Conservation (phyloP, 1,140 invertebrate genomes). For the Alviniconcha marisindica region DNA sequence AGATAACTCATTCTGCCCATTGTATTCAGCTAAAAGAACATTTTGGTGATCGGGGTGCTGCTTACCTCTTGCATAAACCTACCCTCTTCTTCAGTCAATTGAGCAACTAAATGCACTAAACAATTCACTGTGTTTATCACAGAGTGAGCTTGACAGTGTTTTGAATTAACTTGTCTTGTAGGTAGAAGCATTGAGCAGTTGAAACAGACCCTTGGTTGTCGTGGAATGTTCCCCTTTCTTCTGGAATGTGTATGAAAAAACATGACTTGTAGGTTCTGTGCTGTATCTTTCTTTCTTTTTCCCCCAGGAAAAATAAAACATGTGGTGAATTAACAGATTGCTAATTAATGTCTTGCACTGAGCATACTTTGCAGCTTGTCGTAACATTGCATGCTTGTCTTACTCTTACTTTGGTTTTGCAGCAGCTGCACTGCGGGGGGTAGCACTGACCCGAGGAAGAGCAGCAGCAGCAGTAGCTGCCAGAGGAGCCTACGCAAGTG, state of each 20-base stretch:
- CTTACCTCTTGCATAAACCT: slow-evolving; percentile 25
- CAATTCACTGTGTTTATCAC: slow-evolving; percentile 7
- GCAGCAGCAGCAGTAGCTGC: slow-evolving; percentile 83
- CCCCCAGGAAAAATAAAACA: no score
- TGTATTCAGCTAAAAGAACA: neutral
- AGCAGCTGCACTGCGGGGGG: slow-evolving; percentile 83
- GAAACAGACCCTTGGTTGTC: slow-evolving; percentile 1
- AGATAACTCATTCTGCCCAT: neutral
- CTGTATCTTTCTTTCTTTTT: neutral
- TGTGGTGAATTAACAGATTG: no score
- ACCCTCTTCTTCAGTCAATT: neutral
- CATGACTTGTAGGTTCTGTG: slow-evolving; percentile 1
- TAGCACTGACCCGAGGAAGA: slow-evolving; percentile 84
- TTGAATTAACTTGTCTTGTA: slow-evolving; percentile 29
- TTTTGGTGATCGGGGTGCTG: slow-evolving; percentile 1
- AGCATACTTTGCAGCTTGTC: no score
- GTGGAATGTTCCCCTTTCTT: slow-evolving; percentile 36
- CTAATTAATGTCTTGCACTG: no score
- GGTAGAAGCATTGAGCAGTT: slow-evolving; percentile 34
- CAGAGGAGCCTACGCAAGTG: slow-evolving; percentile 77
- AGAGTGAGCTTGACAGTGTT: slow-evolving; percentile 35
- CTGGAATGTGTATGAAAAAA: slow-evolving; percentile 32
- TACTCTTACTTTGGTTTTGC: slow-evolving; percentile 73
- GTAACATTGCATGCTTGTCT: neutral
- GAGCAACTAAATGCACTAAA: slow-evolving; percentile 36